Evolutionary conservation across 1,140 invertebrate species (phyloP).

Genomic region (Drosophila miranda): DNA sequence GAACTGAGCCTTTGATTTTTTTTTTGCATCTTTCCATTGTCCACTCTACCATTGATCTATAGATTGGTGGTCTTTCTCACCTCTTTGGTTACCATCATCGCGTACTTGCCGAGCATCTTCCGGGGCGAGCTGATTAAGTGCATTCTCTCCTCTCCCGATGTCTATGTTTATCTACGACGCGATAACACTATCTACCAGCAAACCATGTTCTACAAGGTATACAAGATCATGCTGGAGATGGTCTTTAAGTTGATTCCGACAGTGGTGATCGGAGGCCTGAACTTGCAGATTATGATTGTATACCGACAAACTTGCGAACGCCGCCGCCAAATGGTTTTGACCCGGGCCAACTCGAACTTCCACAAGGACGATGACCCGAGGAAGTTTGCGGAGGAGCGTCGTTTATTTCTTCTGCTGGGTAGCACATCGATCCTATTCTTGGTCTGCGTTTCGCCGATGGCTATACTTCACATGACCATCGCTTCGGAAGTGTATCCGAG

Average conservation of each 20-base stretch:
- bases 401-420: constrained; percentile 87
- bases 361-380: constrained; percentile 85
- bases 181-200: constrained; percentile 84
- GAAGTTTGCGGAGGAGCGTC: constrained; percentile 88
- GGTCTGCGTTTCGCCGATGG: constrained; percentile 90
- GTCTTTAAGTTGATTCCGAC: constrained; percentile 88
- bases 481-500: constrained; percentile 85
- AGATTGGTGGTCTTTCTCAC: constrained; percentile 85
- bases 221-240: constrained; percentile 86
- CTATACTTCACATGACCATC: constrained; percentile 88
- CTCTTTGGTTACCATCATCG: constrained; percentile 85
- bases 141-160: constrained; percentile 81
- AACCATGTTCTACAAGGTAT: constrained; percentile 84
- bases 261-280: constrained; percentile 86
- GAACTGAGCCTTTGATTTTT: background rate
- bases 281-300: constrained; percentile 88
- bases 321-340: constrained; percentile 86
- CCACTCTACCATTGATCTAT: background rate
- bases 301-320: constrained; percentile 87
- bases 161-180: constrained; percentile 84
- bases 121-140: constrained; percentile 86
- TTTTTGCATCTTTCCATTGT: too few species aligned
- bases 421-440: constrained; percentile 89
- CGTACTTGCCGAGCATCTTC: constrained; percentile 87
- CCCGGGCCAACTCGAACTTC: constrained; percentile 67